Evolutionary conservation across 92 coral and sea anemone species (phyloP), one percentile per base, ranked within the genome.

Genomic region (Plumapathes pennacea): DNA sequence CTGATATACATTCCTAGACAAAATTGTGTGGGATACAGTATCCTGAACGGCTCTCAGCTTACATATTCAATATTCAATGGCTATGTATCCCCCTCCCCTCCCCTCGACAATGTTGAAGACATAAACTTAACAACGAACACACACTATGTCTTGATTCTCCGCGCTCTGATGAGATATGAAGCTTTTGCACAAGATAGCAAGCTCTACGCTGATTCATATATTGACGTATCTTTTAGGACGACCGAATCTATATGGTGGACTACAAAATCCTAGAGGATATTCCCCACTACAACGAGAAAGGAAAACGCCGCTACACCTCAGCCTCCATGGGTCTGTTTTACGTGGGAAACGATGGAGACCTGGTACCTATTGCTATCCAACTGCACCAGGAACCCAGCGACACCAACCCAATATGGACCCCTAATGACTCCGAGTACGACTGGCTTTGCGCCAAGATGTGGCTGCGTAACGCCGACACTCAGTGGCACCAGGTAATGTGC

Each of bases 361-460:
- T 85, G 27, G 64, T 85, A 26, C 97, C 97, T 25, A 85, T 90
- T 28, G 97, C 97, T 9, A 90, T 90, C 26, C 97, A 90, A 65
- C 64, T 90, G 13, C 48, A 19, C 19, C 95, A 86, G 49, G 57
- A 57, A 38, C 89, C 97, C 5, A 39, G 87, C 31, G 78, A 83
- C 32, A 59, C 52, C 36, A 88, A 88, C 44, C 96, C 96, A 19
- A 82, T 88, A 44, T 88, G 96, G 96, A 88, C 96, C 14, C 90
- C 96, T 3, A 63, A 84, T 55, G 96, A 88, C 58, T 39, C 74
- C 15, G 67, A 77, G 31, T 58, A 64, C 14, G 96, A 88, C 46
- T 88, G 96, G 90, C 47, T 60, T 2, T 83, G 60, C 50, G 90
- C 83, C 32, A 88, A 83, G 41, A 88, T 88, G 90, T 88, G 96